Evolutionary conservation across 1,140 invertebrate genomes (phyloP), one percentile per base, ranked within the genome.

Genomic region (Mycetomoellerius zeteki): DNA sequence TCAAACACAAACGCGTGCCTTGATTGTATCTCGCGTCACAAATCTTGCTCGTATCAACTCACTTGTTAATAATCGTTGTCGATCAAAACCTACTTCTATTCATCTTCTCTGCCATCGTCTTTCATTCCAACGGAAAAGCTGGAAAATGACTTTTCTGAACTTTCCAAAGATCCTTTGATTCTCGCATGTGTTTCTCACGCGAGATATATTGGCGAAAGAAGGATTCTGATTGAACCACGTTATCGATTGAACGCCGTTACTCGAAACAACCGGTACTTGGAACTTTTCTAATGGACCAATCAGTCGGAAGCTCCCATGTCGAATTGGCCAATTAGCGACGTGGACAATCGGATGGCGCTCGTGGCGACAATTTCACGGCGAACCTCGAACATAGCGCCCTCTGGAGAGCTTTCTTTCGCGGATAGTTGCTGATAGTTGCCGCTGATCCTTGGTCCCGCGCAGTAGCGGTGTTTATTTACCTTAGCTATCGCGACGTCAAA

Each of bases 401-500:
- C 89, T 90, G 33, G 3, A 30, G 27, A 37, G 50, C 14, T 58
- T 30, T 50, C 69, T 78, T 82, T 64, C 56, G 19, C 14, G 24
- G 24, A 27, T 30, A 72, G 78, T 58, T 12, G 27, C 14, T 47
- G 24, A 27, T 30, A 72, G 78, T 58, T 12, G 27, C 14, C 62
- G 37, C 24, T 21, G 33, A 12, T 73, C 7, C n/a, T 47, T 16
- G 54, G 58, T 84, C 33, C 87, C 90, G 92, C 90, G 92, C 87
- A 93, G 87, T 93, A 88, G 84, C 88, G 14, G 88, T 93, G 93
- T 93, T 93, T 93, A 93, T 93, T 93, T 93, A 93, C 92, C 90
- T 91, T 75, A 69, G 54, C 33, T 52, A 62, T 73, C 37, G 30
- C 24, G n/a, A 77, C 86, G 87, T 90, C 71, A 67, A 85, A 72